phyloP scores from a whole-genome alignment of 2,888 invertebrate genomes.

The Nephrocerus scutellatus region DNA sequence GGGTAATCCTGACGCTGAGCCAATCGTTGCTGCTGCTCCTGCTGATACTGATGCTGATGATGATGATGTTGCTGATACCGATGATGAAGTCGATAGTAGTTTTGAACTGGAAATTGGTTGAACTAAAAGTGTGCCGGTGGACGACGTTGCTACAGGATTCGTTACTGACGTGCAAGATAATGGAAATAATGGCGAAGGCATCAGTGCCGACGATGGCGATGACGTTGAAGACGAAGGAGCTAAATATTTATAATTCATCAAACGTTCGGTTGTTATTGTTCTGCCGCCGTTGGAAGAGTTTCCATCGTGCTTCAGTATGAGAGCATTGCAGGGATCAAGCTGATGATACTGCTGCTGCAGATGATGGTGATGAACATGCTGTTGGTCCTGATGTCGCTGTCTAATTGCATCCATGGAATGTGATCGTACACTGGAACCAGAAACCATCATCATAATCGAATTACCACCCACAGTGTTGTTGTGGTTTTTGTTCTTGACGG shows the following conservation, averaged over 20 bases:
- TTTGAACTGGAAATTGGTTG: conserved; percentile 43
- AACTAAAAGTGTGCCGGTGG: conserved; percentile 38
- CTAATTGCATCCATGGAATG: conserved; percentile 47
- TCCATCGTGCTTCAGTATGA: conserved; percentile 42
- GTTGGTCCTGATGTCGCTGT: conserved; percentile 29
- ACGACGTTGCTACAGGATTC: too few relatives aligned
- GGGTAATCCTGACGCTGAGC: conserved; percentile 18
- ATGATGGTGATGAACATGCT: conserved; percentile 25
- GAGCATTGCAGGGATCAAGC: conserved; percentile 34
- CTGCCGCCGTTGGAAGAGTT: conserved; percentile 18
- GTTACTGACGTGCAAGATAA: too few relatives aligned
- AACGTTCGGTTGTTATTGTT: conserved; percentile 27
- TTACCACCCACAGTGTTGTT: conserved; percentile 17
- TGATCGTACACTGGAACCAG: conserved; percentile 36
- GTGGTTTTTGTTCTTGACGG: conserved; percentile 1
- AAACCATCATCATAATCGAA: conserved; percentile 22
- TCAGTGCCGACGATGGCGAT: conserved; percentile 7
- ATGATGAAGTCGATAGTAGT: conserved; percentile 27
- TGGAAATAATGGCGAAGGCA: conserved; percentile 9
- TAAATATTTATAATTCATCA: conserved; percentile 40
- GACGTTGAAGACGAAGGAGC: conserved; percentile 19
- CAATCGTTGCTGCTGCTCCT: conserved; percentile 21
- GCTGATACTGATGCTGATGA: conserved; percentile 20
- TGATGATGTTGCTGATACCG: conserved; percentile 24
- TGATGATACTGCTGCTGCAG: conserved; percentile 23